Evolutionary conservation across 2,888 invertebrate species (phyloP), one percentile per base, ranked within the genome.

Genomic region (Volucella zonaria): DNA sequence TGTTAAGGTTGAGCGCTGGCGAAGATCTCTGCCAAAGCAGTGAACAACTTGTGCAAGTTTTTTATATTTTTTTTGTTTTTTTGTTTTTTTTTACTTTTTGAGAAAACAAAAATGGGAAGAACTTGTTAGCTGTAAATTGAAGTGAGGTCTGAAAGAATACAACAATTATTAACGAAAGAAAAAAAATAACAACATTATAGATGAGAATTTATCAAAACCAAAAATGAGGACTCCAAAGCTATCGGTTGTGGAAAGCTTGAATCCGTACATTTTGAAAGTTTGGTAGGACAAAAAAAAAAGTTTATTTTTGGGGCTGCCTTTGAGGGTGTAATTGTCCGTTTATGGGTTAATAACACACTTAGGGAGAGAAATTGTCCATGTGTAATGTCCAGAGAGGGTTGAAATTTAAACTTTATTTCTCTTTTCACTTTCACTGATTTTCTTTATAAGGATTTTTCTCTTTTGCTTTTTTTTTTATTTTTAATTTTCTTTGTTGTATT

Each of bases 81-180:
- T 6, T 6, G 0, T 31, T 31, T 31, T 31, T 31, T 31, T 3
- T 3, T 68, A 45, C 61, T n/a, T 9, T 59, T 61, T 45, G 45
- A 61, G 40, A 49, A 14, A 52, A 52, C 54, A 43, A 54, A 49
- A 10, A 14, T 9, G 66, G 49, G 47, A 23, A 47, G 38, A 59
- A 40, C 75, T 66, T 74, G 59, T 75, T 49, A 64, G 71, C 68
- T 81, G 75, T 62, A 75, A 43, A 70, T 64, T 81, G 58, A 70
- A 74, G 76, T 81, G 76, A 77, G 81, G 85, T 85, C 85, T 85
- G 85, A 85, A 85, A 85, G 85, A 85, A 85, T 85, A 81, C 68
- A 85, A 85, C 85, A 81, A 56, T 82, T 77, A 81, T 73, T 85
- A 77, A 61, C 38, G 43, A 61, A 54, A 54, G 42, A 67, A 71